phyloP scores from a whole-genome alignment of 2,113 vertebrate species.

The Xenopus tropicalis region UCB_Xtro_10.0 CM004446.2:76597001-76597500 shows the following conservation, averaged over 20 bases:
- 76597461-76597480: too few relatives aligned
- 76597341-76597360: background rate
- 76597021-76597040: too few relatives aligned
- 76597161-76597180: conserved; percentile 67
- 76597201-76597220: conserved; percentile 65
- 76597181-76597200: conserved; percentile 66
- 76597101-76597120: background rate
- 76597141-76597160: conserved; percentile 31
- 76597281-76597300: conserved; percentile 65
- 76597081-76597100: too few relatives aligned
- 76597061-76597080: too few relatives aligned
- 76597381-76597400: background rate
- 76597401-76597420: background rate
- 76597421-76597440: too few relatives aligned
- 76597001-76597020: too few relatives aligned
- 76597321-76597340: conserved; percentile 65
- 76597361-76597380: background rate
- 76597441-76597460: too few relatives aligned
- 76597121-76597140: too few relatives aligned
- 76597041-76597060: too few relatives aligned
- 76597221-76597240: conserved; percentile 68
- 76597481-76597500: too few relatives aligned
- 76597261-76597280: conserved; percentile 62
- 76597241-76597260: conserved; percentile 62
- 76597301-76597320: conserved; percentile 61